A percentile compares a stretch with the other conserved stretches of the same genome.
These are phyloP conservation scores for Manduca sexta DNA, from an alignment of 1,140 invertebrate genomes.

Conservation along the genomic window DNA sequence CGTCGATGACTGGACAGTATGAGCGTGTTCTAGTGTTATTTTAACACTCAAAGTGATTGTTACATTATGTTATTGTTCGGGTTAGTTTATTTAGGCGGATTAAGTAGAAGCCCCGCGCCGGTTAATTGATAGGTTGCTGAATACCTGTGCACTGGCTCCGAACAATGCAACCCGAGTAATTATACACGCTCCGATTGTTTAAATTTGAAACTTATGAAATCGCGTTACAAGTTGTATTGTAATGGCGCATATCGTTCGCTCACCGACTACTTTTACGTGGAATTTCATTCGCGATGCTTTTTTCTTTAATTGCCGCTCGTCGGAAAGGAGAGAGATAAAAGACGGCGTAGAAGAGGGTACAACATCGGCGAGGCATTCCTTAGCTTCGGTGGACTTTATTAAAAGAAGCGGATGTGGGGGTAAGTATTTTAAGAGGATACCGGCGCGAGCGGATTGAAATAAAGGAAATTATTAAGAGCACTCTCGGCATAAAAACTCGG, in stretches of 20 bases:
- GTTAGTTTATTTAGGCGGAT: constrained; percentile 57
- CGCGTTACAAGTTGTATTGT: constrained; percentile 34
- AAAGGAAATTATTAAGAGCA: constrained; percentile 72
- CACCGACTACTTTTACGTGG: constrained; percentile 49
- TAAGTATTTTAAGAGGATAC: constrained; percentile 71
- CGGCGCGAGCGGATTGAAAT: constrained; percentile 63
- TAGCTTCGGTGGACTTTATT: constrained; percentile 67
- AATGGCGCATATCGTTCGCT: constrained; percentile 20
- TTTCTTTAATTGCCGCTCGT: constrained; percentile 64
- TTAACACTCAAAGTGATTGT: constrained; percentile 4
- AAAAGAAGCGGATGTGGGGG: constrained; percentile 72
- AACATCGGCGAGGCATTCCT: constrained; percentile 60
- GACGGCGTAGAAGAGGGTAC: constrained; percentile 54
- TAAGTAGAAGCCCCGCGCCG: constrained; percentile 29
- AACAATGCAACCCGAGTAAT: constrained; percentile 60
- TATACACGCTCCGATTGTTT: constrained; percentile 63
- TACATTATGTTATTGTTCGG: constrained; percentile 25
- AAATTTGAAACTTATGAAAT: constrained; percentile 68
- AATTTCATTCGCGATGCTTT: constrained; percentile 58
- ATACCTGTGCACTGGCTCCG: constrained; percentile 58
- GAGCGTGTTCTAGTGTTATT: not conserved
- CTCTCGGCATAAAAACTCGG: constrained; percentile 47
- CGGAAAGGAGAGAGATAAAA: constrained; percentile 60
- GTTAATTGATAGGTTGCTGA: constrained; percentile 59
- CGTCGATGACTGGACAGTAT: constrained; percentile 44